Evolutionary conservation across 2,113 vertebrate species (phyloP).

Genomic region (Neopipo cinnamomea): DNA sequence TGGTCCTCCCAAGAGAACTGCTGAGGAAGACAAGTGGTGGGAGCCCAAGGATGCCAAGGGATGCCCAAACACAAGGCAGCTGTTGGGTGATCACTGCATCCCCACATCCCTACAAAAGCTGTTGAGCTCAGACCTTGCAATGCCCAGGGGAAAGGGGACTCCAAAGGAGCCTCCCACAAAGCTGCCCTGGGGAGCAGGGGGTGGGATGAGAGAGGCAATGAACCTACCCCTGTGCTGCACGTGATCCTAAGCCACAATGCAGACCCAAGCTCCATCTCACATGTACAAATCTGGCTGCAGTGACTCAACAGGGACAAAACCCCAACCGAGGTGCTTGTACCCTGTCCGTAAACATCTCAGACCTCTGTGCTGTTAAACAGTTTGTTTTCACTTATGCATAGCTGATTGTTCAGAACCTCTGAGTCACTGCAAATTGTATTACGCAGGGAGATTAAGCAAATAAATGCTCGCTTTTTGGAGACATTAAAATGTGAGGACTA

Average conservation of each 20-base stretch:
- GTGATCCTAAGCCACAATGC: rapidly evolving
- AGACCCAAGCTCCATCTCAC: neutral
- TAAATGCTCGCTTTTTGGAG: constrained; percentile 68
- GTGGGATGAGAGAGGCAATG: rapidly evolving
- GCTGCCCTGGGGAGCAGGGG: neutral
- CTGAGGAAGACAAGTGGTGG: neutral
- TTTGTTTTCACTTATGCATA: constrained; percentile 64
- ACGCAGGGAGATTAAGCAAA: constrained; percentile 71
- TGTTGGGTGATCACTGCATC: neutral
- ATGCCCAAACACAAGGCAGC: neutral
- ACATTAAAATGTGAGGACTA: constrained; percentile 67
- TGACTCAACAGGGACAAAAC: neutral
- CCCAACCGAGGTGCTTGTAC: neutral
- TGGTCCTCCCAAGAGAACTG: rapidly evolving
- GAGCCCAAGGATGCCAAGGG: neutral
- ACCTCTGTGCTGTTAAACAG: constrained; percentile 45
- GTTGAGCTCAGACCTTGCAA: neutral
- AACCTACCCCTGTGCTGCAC: no score
- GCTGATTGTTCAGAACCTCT: constrained; percentile 59
- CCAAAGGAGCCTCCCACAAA: rapidly evolving
- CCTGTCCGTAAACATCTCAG: neutral
- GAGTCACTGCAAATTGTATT: constrained; percentile 73
- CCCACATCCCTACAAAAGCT: neutral
- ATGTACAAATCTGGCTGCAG: neutral
- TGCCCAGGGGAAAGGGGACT: neutral